These are phyloP conservation scores for Crepidodera aurea DNA, from an alignment of 2,888 invertebrate genomes.

Conservation along the genomic window DNA sequence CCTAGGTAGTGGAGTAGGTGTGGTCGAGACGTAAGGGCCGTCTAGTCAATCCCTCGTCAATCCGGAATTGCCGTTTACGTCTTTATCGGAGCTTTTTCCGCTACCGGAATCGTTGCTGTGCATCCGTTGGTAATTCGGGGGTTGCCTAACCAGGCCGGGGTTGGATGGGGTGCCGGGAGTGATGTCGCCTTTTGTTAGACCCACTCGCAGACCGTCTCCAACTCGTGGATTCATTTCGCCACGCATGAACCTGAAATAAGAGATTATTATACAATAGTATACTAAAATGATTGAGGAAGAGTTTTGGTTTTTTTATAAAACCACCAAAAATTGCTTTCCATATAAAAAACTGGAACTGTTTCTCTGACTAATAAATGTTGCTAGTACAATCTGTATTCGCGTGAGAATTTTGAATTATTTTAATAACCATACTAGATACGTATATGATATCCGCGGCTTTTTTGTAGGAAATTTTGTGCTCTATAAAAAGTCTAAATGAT, in stretches of 20 bases:
- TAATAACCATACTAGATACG: no score
- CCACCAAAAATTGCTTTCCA: no score
- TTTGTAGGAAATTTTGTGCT: no score
- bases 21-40: slow-evolving; percentile 70
- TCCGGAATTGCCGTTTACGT: slow-evolving; percentile 65
- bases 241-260: slow-evolving; percentile 82
- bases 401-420: no score
- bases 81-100: slow-evolving; percentile 76
- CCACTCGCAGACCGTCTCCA: slow-evolving; percentile 53
- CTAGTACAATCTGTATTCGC: no score
- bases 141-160: slow-evolving; percentile 71
- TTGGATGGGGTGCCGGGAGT: slow-evolving; percentile 78
- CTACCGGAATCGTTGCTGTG: slow-evolving; percentile 81
- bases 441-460: no score
- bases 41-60: slow-evolving; percentile 76
- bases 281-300: no score
- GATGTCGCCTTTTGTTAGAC: slow-evolving; percentile 68
- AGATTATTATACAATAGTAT: no score
- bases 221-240: slow-evolving; percentile 76
- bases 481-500: no score
- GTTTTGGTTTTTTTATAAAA: no score
- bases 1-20: slow-evolving; percentile 57
- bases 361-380: no score
- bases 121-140: slow-evolving; percentile 84
- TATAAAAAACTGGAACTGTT: no score